Percentiles rank a stretch among this genome's conserved stretches.
phyloP scores from a whole-genome alignment of 1,140 invertebrate species.

The Ericerus pela region DNA sequence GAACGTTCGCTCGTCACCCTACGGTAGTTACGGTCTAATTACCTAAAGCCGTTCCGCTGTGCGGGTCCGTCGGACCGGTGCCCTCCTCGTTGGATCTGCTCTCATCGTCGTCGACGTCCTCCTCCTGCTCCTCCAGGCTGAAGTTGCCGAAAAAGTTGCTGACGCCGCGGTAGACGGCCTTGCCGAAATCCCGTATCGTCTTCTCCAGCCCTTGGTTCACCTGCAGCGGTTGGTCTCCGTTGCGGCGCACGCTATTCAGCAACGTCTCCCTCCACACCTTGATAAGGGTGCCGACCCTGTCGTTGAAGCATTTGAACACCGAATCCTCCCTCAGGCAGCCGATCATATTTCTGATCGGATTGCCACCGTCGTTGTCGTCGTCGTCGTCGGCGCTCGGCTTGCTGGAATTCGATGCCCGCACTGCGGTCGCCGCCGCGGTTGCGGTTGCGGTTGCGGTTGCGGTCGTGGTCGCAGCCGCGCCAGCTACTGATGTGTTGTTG shows the following conservation, averaged over 20 bases:
- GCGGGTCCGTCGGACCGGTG: no score
- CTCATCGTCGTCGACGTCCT: no score
- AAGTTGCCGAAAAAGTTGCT: not conserved
- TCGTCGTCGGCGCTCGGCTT: not conserved
- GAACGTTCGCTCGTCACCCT: no score
- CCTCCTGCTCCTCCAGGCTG: not conserved
- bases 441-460: not conserved
- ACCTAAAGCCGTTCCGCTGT: no score
- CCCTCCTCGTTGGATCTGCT: no score
- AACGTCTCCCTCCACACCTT: not conserved
- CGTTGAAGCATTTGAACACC: slow-evolving; percentile 2
- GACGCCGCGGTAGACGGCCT: not conserved
- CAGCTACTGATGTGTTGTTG: not conserved
- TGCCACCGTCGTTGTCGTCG: not conserved
- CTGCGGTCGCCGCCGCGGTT: not conserved
- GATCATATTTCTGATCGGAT: not conserved
- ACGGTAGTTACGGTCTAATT: no score
- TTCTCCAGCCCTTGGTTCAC: not conserved
- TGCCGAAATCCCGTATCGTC: not conserved
- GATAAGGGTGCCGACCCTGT: not conserved
- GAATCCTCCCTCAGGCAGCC: not conserved
- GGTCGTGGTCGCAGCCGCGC: not conserved
- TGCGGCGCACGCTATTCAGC: not conserved
- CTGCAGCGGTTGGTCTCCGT: not conserved
- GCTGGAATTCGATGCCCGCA: no score